These are phyloP conservation scores for Parotocinclus haroldoi DNA, from an alignment of 2,797 vertebrate species.

Conservation along the genomic window DNA sequence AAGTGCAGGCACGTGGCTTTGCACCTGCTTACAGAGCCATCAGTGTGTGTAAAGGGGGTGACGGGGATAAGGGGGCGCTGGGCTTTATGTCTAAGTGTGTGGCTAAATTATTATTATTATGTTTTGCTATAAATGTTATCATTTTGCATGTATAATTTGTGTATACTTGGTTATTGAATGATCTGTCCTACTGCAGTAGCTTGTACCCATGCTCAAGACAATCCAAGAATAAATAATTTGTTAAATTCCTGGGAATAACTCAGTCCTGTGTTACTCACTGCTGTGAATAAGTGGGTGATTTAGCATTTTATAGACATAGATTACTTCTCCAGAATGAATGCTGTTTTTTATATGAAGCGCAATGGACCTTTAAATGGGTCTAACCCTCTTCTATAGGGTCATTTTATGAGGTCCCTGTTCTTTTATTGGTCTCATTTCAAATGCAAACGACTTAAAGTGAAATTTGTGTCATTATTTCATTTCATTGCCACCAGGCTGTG, in stretches of 20 bases:
- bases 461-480: constrained; percentile 57
- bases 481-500: constrained; percentile 62
- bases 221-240: too few relatives aligned
- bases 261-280: too few relatives aligned
- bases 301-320: background rate
- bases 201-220: too few relatives aligned
- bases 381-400: constrained; percentile 22
- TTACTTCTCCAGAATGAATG: background rate
- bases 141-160: too few relatives aligned
- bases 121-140: too few relatives aligned
- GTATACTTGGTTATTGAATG: too few relatives aligned
- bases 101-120: background rate
- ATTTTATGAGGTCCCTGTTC: constrained; percentile 29
- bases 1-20: constrained; percentile 70
- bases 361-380: constrained; percentile 8
- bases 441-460: constrained; percentile 59
- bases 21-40: constrained; percentile 65
- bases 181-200: too few relatives aligned
- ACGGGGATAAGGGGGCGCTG: background rate
- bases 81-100: background rate
- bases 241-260: too few relatives aligned
- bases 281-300: background rate
- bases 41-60: constrained; percentile 5
- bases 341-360: constrained; percentile 1
- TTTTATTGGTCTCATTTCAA: constrained; percentile 48